Evolutionary conservation across 1,140 invertebrate species (phyloP), one percentile per base, ranked within the genome.

Genomic region (Asbolus verrucosus): DNA sequence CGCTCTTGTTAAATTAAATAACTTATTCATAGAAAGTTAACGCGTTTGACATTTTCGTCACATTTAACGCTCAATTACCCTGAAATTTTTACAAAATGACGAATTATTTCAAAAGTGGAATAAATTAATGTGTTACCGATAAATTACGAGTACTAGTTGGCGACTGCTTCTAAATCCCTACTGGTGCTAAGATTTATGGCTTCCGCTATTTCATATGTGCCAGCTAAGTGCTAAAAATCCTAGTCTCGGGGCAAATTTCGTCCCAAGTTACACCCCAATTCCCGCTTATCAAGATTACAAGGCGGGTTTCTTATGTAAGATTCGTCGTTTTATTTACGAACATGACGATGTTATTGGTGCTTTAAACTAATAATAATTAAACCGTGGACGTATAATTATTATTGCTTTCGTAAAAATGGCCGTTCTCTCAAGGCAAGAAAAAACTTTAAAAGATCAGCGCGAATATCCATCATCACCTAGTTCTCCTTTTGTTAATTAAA

Each of bases 61-160:
- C 41, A 46, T 46, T 46, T 46, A 46, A 46, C 14, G 41, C 41
- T 46, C 41, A 46, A 46, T 46, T 46, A 46, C 41, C 16, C 16
- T 6, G 15, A 18, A 19, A 46, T 18, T 46, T 46, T 46, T 46
- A 16, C 41, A 46, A 46, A 18, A n/a, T 46, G 9, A 15, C 16
- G 41, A 41, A 13, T 46, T 19, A 18, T 19, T 39, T 16, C 16
- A 46, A 18, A 3, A 8, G 24, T 27, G 24, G 24, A 27, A 27
- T 27, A 27, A 8, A 19, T 46, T n/a, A 6, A 46, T 6, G 33
- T 38, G 33, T 38, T 38, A 38, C 27, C 9, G 27, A 30, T 27
- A 27, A 27, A 16, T n/a, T n/a, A 46, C 41, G 41, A 46, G 41
- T 46, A 18, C 41, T 46, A n/a, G n/a, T n/a, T n/a, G n/a, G n/a